Percentiles rank a stretch among this genome's conserved stretches.
These are phyloP conservation scores for Beris chalybata DNA, from an alignment of 2,888 invertebrate genomes.

Conservation along the genomic window DNA sequence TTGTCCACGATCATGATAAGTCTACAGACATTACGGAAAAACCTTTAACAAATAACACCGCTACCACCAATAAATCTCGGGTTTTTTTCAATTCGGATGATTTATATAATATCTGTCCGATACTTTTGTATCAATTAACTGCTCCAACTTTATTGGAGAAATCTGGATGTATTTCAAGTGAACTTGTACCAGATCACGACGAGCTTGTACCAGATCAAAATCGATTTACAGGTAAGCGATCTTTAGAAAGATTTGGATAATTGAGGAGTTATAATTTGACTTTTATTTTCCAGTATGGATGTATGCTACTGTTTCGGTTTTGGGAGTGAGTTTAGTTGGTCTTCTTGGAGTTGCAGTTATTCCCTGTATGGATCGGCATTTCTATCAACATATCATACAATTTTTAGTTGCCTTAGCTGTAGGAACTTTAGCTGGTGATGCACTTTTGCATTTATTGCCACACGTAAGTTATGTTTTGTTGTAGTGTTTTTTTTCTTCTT, in stretches of 20 bases:
- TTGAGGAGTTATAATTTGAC: neutral
- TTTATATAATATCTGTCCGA: conserved; percentile 66
- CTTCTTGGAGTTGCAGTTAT: conserved; percentile 86
- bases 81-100: conserved; percentile 39
- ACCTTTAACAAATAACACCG: conserved; percentile 2
- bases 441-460: conserved; percentile 87
- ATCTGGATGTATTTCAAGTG: conserved; percentile 61
- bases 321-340: conserved; percentile 85
- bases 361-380: conserved; percentile 85
- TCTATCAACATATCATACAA: conserved; percentile 87
- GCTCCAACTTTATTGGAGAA: conserved; percentile 60
- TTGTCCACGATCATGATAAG: conserved; percentile 45
- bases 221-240: conserved; percentile 47
- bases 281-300: conserved; percentile 68
- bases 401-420: conserved; percentile 92
- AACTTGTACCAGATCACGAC: conserved; percentile 46
- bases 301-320: conserved; percentile 78
- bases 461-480: conserved; percentile 63
- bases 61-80: conserved; percentile 8
- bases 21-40: conserved; percentile 38
- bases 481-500: no score
- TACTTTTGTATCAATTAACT: conserved; percentile 67
- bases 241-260: neutral
- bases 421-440: conserved; percentile 89
- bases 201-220: conserved; percentile 40